Base-by-base conservation (phyloP, 2,113 vertebrate species). In the Centropus unirufus region DNA sequence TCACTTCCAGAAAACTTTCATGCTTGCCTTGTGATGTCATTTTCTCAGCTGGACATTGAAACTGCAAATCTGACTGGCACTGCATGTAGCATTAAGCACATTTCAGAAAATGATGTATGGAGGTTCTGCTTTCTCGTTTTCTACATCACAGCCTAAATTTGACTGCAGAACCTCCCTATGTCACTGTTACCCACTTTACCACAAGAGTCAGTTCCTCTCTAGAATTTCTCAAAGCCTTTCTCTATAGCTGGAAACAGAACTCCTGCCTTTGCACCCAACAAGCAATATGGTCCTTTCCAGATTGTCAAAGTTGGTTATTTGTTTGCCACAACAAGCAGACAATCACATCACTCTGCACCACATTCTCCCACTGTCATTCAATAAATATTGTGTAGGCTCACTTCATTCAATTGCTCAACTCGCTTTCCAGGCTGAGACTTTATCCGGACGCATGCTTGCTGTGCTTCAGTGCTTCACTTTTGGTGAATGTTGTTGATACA, bases 91-190 rank as follows among this genome's bases (percentile, higher is more conserved):
- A 83, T 13, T 12, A 69, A 24, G 17, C 23, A 20, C 16, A 73
- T 79, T 93, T 82, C 78, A 57, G 75, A 90, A 95, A 94, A 42
- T 39, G 2, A 87, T 20, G 3, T 29, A 62, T 42, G 17, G n/a
- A 73, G 27, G 90, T 94, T 96, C 85, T 93, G 51, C 85, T 90
- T 96, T 92, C 72, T 88, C 75, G 8, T 90, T 95, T 93, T 79
- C 84, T 94, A 69, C 72, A 54, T 90, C 88, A 93, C 40, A 92
- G 46, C 22, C 87, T 91, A 87, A 83, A 87, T 85, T 69, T 85
- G 67, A 64, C 84, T 81, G 67, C 83, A 88, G 66, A 92, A 90
- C 44, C 67, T 88, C 74, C 49, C 47, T 18, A 2, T 66, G 61
- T 93, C 90, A 88, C 27, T 64, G 40, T 51, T 62, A 95, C 49